Conservation (phyloP, 2,113 vertebrate species). For the Ondatra zibethicus region DNA sequence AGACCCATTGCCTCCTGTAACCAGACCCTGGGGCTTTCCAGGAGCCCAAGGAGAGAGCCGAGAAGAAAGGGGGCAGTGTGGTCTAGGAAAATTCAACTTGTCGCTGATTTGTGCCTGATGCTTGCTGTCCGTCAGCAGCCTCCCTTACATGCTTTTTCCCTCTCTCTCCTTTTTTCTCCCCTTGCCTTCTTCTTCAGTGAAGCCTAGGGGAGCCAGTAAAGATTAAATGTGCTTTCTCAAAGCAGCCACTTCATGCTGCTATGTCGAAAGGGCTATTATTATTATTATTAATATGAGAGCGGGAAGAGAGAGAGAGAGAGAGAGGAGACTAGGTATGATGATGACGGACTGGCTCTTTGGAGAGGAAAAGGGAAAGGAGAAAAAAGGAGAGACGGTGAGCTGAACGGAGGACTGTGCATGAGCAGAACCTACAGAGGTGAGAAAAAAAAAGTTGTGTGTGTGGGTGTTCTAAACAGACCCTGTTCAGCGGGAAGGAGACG, state of each 20-base stretch:
- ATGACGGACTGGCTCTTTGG: conserved; percentile 83
- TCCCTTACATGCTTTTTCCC: conserved; percentile 88
- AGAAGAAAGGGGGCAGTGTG: conserved; percentile 94
- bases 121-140: conserved; percentile 91
- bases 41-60: conserved; percentile 84
- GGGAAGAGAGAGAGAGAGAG: conserved; percentile 53
- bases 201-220: conserved; percentile 95
- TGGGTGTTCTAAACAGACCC: conserved; percentile 47
- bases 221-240: conserved; percentile 98
- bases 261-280: conserved; percentile 88
- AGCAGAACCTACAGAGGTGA: conserved; percentile 86
- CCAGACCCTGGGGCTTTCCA: conserved; percentile 88
- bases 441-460: conserved; percentile 73
- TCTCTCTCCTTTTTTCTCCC: conserved; percentile 65
- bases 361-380: conserved; percentile 68
- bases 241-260: conserved; percentile 95
- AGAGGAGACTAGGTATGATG: conserved; percentile 80
- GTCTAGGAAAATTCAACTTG: conserved; percentile 89
- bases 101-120: conserved; percentile 94
- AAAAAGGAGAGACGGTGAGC: conserved; percentile 74
- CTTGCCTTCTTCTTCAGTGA: conserved; percentile 88
- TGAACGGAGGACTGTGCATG: conserved; percentile 83
- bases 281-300: conserved; percentile 65
- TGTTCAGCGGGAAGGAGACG: neutral
- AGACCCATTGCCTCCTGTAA: conserved; percentile 87